A percentile compares a stretch with the other conserved stretches of the same genome.
These are phyloP conservation scores for Frankliniella intonsa DNA, from an alignment of 2,888 invertebrate genomes.

Conservation along the genomic window DNA sequence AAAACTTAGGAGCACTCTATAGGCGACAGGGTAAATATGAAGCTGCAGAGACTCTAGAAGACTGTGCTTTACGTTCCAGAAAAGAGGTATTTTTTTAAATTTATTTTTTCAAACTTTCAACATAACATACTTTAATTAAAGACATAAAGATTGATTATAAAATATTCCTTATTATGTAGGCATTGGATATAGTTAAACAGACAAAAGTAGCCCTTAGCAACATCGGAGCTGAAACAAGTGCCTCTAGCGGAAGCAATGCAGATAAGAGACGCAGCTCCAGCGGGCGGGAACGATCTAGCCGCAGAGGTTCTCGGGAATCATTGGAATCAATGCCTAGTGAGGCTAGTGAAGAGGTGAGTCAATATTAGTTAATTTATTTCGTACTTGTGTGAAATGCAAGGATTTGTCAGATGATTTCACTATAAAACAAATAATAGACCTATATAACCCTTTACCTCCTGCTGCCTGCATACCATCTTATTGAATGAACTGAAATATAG, in stretches of 20 bases:
- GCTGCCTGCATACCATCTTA: too few species aligned
- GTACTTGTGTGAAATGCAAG: slow-evolving; percentile 30
- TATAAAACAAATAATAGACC: slow-evolving; percentile 29
- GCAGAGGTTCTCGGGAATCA: slow-evolving; percentile 67
- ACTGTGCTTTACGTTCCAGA: slow-evolving; percentile 92
- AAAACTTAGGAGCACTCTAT: slow-evolving; percentile 97
- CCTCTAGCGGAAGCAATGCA: slow-evolving; percentile 41
- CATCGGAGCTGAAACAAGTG: slow-evolving; percentile 28
- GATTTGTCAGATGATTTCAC: slow-evolving; percentile 30
- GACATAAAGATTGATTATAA: slow-evolving; percentile 32
- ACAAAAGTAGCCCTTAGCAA: slow-evolving; percentile 66
- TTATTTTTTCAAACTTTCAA: slow-evolving; percentile 12
- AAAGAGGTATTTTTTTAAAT: slow-evolving; percentile 68
- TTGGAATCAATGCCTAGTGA: slow-evolving; percentile 66
- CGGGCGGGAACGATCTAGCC: slow-evolving; percentile 55
- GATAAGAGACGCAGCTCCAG: slow-evolving; percentile 36
- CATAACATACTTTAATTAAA: slow-evolving; percentile 26
- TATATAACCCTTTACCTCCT: too few species aligned
- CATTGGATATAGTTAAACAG: slow-evolving; percentile 89
- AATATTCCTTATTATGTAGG: slow-evolving; percentile 52
- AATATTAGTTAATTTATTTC: background rate
- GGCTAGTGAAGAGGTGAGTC: slow-evolving; percentile 67
- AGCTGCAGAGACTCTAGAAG: slow-evolving; percentile 97
- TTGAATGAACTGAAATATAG: too few species aligned
- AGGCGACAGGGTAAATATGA: slow-evolving; percentile 96